Percentiles rank a stretch among this genome's conserved stretches.
Conservation (phyloP, 2,113 vertebrate genomes). For the Lepus europaeus region DNA sequence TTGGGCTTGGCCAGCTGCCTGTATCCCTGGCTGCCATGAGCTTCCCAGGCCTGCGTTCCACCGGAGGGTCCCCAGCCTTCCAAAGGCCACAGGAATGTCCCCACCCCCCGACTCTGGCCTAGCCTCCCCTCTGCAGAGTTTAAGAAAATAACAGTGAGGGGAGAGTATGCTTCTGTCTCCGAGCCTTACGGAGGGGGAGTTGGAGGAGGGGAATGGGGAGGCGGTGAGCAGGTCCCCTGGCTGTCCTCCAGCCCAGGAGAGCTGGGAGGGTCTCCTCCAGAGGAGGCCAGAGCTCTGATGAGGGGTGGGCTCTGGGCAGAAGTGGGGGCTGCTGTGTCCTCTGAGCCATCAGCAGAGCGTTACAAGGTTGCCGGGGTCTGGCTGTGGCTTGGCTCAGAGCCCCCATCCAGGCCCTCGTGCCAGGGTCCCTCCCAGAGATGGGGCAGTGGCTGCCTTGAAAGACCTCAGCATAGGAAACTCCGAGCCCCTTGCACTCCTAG, state of each 20-base stretch:
- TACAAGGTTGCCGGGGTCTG: accelerated
- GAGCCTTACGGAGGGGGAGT: conserved; percentile 74
- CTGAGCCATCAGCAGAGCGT: neutral
- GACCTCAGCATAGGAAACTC: too few species aligned
- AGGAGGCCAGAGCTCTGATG: neutral
- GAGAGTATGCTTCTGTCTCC: conserved; percentile 86
- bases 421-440: neutral
- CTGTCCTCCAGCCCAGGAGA: neutral
- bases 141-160: conserved; percentile 89
- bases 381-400: neutral
- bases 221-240: neutral
- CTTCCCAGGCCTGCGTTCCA: conserved; percentile 86
- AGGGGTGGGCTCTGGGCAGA: neutral
- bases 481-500: neutral
- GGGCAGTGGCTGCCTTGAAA: neutral
- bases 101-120: conserved; percentile 79
- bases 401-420: neutral
- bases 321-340: neutral
- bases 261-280: neutral
- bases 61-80: conserved; percentile 87
- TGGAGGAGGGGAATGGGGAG: neutral
- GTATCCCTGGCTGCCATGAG: conserved; percentile 85
- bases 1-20: conserved; percentile 89
- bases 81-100: conserved; percentile 90
- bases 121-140: conserved; percentile 82